Conservation (phyloP, 2,797 vertebrate genomes). For the Pelodytes ibericus region DNA sequence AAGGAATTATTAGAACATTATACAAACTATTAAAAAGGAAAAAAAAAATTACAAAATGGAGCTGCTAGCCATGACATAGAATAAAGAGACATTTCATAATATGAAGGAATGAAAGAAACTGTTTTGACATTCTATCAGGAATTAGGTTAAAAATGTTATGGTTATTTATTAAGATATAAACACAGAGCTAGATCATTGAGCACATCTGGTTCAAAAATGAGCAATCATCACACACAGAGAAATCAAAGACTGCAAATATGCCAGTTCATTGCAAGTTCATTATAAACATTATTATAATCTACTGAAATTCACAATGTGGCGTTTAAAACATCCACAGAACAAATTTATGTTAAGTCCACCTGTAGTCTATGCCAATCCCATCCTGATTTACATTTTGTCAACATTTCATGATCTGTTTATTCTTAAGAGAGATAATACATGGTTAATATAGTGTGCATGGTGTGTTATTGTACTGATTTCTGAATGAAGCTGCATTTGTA, state of each 20-base stretch:
- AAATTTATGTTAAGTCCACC: conserved; percentile 27
- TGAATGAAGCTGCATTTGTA: too few species aligned
- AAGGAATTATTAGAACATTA: neutral
- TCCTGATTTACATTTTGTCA: conserved; percentile 4
- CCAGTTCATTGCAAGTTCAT: conserved; percentile 56
- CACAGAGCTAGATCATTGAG: conserved; percentile 49
- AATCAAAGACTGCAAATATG: conserved; percentile 52
- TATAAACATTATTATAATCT: conserved; percentile 54
- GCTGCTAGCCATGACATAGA: conserved; percentile 22
- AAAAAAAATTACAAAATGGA: conserved; percentile 25
- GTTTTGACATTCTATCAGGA: conserved; percentile 55
- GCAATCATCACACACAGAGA: conserved; percentile 32
- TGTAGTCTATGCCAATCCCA: conserved; percentile 28
- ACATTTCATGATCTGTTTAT: neutral
- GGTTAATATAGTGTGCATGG: neutral
- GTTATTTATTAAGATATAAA: conserved; percentile 51
- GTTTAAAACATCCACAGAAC: neutral
- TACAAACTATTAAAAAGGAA: conserved; percentile 6
- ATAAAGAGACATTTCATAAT: conserved; percentile 50
- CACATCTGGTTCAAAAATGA: conserved; percentile 53
- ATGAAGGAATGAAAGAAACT: conserved; percentile 42
- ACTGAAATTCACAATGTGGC: conserved; percentile 22
- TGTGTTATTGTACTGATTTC: too few species aligned
- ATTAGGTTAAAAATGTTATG: conserved; percentile 49
- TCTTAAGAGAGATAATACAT: neutral